Evolutionary conservation across 2,797 vertebrate species (phyloP).

Genomic region (Notamacropus eugenii): DNA sequence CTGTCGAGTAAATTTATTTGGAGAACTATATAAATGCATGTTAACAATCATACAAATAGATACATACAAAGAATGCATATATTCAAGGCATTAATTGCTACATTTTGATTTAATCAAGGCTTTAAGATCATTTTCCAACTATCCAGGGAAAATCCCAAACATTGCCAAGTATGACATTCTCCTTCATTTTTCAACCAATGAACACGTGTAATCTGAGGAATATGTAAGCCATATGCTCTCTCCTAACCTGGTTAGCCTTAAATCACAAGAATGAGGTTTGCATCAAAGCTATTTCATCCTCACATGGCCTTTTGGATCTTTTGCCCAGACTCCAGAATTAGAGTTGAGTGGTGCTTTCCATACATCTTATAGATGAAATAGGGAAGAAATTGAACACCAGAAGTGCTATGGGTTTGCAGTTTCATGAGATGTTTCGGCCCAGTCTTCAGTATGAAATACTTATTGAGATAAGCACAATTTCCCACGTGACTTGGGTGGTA

Average conservation of each 20-base stretch:
- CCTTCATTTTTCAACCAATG: slow-evolving; percentile 12
- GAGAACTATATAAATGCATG: background rate
- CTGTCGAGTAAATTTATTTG: background rate
- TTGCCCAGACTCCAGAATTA: background rate
- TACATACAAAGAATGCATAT: background rate
- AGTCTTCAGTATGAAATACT: slow-evolving; percentile 24
- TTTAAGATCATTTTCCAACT: slow-evolving; percentile 32
- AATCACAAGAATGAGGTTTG: slow-evolving; percentile 20
- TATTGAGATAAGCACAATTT: slow-evolving; percentile 49
- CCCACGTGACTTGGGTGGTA: slow-evolving; percentile 56
- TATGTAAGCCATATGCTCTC: background rate
- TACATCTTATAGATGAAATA: background rate
- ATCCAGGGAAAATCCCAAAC: background rate
- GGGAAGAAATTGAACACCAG: background rate
- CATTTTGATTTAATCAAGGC: slow-evolving; percentile 25
- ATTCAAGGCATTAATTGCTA: slow-evolving; percentile 23
- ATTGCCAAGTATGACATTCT: background rate
- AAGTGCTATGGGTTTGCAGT: slow-evolving; percentile 41
- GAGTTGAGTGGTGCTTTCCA: slow-evolving; percentile 23
- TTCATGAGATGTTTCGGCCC: slow-evolving; percentile 51
- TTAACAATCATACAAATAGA: background rate
- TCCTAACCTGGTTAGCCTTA: slow-evolving; percentile 8
- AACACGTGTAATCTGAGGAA: slow-evolving; percentile 21
- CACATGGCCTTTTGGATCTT: slow-evolving; percentile 21
- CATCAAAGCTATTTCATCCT: slow-evolving; percentile 9